Evolutionary conservation across 1,140 invertebrate genomes (phyloP), one percentile per base, ranked within the genome.

Genomic region (Papilio helenus): DNA sequence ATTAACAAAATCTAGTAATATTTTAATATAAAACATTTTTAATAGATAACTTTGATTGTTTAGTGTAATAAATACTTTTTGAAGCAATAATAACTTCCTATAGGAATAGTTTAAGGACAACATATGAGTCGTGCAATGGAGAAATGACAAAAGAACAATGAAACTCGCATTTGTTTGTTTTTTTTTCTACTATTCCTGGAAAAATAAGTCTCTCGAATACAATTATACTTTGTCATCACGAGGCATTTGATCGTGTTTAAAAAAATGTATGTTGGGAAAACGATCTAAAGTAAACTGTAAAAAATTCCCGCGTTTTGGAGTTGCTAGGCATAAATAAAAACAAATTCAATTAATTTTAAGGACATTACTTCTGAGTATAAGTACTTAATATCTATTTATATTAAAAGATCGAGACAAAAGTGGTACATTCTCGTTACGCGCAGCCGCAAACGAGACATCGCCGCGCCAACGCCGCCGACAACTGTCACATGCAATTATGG

Each of bases 401-500:
- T 90, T 84, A 83, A 85, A 86, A 86, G 85, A 87, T 88, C 87
- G 88, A 85, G 86, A 89, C 85, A 84, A 87, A 86, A 87, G 88
- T 84, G 88, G 88, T 90, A 86, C 83, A 81, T 82, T 89, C 85
- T 88, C 88, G 91, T 92, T 92, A 93, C 83, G 90, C 89, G 82
- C 86, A 83, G 78, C 68, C 86, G 89, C 89, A 87, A 89, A 87
- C 87, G 85, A 88, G 87, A 84, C 79, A 83, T 86, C 82, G 83
- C 77, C 77, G 79, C 82, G 81, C 81, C 83, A 81, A 83, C 79
- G 79, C 80, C 84, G 84, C 86, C 85, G 85, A 86, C 89, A 90
- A 91, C 92, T 93, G 92, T 93, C 92, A 91, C 79, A 84, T 80
- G 85, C 89, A 92, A 93, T 93, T 93, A 93, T 90, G 88, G 90